phyloP scores from a whole-genome alignment of 2,888 invertebrate genomes.

The Chymomyza fuscimana region DNA sequence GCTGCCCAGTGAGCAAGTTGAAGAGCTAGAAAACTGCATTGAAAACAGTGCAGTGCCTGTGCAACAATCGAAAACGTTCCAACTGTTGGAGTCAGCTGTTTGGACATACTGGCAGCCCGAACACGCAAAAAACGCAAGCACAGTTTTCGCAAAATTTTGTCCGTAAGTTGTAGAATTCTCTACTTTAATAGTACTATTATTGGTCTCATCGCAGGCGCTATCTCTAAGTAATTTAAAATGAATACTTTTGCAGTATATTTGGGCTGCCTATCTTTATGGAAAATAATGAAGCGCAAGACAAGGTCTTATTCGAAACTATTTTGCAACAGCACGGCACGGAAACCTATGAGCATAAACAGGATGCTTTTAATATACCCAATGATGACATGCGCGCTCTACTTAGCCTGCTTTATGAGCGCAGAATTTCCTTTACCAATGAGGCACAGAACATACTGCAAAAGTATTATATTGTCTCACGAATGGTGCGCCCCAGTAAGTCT shows the following conservation, averaged over 20 bases:
- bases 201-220: neutral
- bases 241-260: conserved; percentile 70
- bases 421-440: conserved; percentile 57
- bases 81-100: conserved; percentile 74
- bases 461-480: conserved; percentile 80
- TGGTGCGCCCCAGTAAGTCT: conserved; percentile 75
- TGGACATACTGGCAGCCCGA: conserved; percentile 78
- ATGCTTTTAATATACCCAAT: conserved; percentile 66
- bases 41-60: conserved; percentile 57
- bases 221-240: too few relatives aligned
- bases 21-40: conserved; percentile 69
- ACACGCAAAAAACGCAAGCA: conserved; percentile 64
- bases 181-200: neutral
- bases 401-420: conserved; percentile 59
- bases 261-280: conserved; percentile 77
- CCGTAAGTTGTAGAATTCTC: conserved; percentile 63
- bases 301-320: conserved; percentile 68
- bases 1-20: conserved; percentile 54
- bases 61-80: conserved; percentile 34
- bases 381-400: conserved; percentile 74
- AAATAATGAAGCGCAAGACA: conserved; percentile 48
- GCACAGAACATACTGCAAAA: conserved; percentile 79
- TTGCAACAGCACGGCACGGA: conserved; percentile 59
- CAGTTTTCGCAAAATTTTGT: conserved; percentile 71
- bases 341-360: conserved; percentile 42